Percentiles rank a stretch among this genome's conserved stretches.
phyloP scores from a whole-genome alignment of 1,140 invertebrate species.

The Zaprionus gabonicus region DNA sequence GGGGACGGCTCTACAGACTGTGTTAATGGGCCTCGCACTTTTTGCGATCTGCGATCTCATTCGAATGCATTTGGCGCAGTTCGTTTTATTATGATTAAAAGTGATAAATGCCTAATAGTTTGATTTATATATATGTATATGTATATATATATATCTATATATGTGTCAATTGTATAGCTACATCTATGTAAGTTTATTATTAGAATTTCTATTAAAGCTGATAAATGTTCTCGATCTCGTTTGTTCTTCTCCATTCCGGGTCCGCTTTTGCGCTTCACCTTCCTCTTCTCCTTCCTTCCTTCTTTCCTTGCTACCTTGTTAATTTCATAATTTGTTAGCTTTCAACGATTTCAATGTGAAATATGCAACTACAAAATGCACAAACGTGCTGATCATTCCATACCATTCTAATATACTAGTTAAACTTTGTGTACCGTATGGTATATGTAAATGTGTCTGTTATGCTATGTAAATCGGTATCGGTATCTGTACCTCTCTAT shows the following conservation, averaged over 20 bases:
- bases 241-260: not conserved
- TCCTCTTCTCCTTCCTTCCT: too few relatives aligned
- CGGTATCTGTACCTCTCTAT: constrained; percentile 42
- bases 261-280: constrained; percentile 1
- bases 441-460: constrained; percentile 6
- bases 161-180: constrained; percentile 63
- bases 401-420: not conserved
- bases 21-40: constrained; percentile 21
- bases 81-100: constrained; percentile 33
- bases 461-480: constrained; percentile 5
- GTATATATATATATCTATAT: constrained; percentile 15
- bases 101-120: constrained; percentile 77
- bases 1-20: constrained; percentile 27
- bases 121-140: constrained; percentile 51
- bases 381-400: constrained; percentile 13
- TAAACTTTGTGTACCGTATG: constrained; percentile 7
- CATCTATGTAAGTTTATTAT: constrained; percentile 52
- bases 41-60: constrained; percentile 8
- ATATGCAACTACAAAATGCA: constrained; percentile 67
- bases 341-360: constrained; percentile 75
- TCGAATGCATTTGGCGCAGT: constrained; percentile 20
- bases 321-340: constrained; percentile 75
- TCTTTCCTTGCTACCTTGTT: constrained; percentile 28
- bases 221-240: constrained; percentile 73
- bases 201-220: constrained; percentile 81